phyloP scores from a whole-genome alignment of 2,797 vertebrate species.

The Pseudomugil tenellus region DNA sequence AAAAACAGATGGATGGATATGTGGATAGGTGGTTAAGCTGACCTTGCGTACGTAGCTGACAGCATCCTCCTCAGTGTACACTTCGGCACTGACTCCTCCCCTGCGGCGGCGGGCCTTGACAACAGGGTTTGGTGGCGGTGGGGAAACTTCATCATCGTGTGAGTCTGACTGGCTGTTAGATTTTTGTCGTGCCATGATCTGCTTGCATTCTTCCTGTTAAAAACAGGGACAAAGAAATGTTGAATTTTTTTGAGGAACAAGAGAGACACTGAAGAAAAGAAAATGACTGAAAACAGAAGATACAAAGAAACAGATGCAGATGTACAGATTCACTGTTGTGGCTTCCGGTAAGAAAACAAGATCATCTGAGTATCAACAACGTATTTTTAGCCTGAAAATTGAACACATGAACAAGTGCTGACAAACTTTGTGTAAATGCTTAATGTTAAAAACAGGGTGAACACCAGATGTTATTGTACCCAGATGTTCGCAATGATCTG shows the following conservation, averaged over 20 bases:
- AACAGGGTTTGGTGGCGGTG: slow-evolving; percentile 91
- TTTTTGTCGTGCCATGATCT: slow-evolving; percentile 94
- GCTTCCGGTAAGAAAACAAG: slow-evolving; percentile 26
- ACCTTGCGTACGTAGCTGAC: slow-evolving; percentile 98
- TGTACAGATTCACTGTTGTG: neutral
- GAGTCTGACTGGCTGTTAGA: slow-evolving; percentile 94
- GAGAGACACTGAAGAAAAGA: neutral
- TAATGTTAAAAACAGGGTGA: too few species aligned
- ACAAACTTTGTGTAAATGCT: slow-evolving; percentile 26
- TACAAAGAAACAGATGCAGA: slow-evolving; percentile 1
- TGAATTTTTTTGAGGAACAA: neutral
- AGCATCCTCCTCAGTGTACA: slow-evolving; percentile 98
- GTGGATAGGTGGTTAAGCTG: slow-evolving; percentile 19
- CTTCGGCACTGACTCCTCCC: slow-evolving; percentile 95
- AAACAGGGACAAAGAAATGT: slow-evolving; percentile 11
- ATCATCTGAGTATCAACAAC: slow-evolving; percentile 26
- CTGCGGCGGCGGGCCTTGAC: slow-evolving; percentile 91
- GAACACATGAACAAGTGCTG: slow-evolving; percentile 40
- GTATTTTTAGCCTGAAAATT: slow-evolving; percentile 4
- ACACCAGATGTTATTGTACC: too few species aligned
- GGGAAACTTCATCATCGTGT: slow-evolving; percentile 93
- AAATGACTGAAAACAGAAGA: neutral
- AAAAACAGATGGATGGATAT: neutral
- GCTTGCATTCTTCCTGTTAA: slow-evolving; percentile 95
- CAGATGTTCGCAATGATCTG: slow-evolving; percentile 14